Evolutionary conservation across 2,888 invertebrate species (phyloP), one percentile per base, ranked within the genome.

Genomic region (Sisyra terminalis): DNA sequence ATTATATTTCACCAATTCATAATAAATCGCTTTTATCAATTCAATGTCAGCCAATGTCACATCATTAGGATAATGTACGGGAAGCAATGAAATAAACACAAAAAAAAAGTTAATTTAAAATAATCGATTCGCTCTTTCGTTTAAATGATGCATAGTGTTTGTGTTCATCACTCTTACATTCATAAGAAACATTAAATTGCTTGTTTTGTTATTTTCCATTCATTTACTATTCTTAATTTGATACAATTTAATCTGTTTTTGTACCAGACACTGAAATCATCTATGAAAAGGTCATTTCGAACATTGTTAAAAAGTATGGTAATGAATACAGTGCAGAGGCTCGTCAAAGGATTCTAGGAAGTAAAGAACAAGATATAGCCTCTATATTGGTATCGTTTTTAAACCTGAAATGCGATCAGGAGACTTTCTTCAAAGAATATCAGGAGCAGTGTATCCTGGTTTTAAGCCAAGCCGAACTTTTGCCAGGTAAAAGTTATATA

Each of bases 241-340:
- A n/a, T n/a, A n/a, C n/a, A n/a, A n/a, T 5, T 24, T 24, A 24
- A 24, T 24, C 7, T 24, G 5, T 24, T 24, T 24, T 24, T 45
- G 40, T 65, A 64, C 51, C 65, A 87, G 88, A 89, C 68, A 85
- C 88, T 32, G 89, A 89, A 63, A 64, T 63, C 16, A 64, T 86
- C 41, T 89, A 89, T 58, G 78, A 84, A 34, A 59, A 70, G 52
- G 81, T 78, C 5, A 78, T 75, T 51, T 75, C 81, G 64, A 71
- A 69, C 53, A 65, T 84, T 42, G 60, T 78, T 37, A 67, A 70
- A 44, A 64, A 65, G 31, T 87, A 77, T 61, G 84, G 81, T 3
- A 82, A 82, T 54, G 58, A 65, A 32, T 93, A 87, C 62, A 84
- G 86, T 1, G 74, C 76, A 55, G 83, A 87, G 47, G 64, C 88